These are phyloP conservation scores for Diplodus puntazzo DNA, from an alignment of 2,797 vertebrate genomes.

Conservation along the genomic window DNA sequence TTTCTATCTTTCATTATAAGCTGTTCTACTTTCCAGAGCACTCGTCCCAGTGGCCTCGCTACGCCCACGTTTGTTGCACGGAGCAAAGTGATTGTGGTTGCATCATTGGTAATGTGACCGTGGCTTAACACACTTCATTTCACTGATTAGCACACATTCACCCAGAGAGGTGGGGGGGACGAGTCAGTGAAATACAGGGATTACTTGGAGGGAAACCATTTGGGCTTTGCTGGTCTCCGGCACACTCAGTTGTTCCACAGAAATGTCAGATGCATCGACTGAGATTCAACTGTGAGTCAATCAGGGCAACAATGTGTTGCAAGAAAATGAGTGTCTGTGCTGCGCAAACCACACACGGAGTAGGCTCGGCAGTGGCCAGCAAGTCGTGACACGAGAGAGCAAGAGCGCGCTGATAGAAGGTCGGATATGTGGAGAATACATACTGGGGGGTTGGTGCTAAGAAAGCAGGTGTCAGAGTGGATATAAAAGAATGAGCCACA, in stretches of 20 bases:
- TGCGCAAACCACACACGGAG: conserved; percentile 39
- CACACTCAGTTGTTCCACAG: neutral
- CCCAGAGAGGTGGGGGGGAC: neutral
- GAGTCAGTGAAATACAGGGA: neutral
- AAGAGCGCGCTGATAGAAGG: conserved; percentile 22
- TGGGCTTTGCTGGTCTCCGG: conserved; percentile 14
- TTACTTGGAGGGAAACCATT: conserved; percentile 15
- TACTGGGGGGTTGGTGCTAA: conserved; percentile 16
- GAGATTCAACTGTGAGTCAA: conserved; percentile 17
- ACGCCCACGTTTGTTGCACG: conserved; percentile 12
- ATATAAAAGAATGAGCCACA: conserved; percentile 32
- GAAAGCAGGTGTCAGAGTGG: conserved; percentile 45
- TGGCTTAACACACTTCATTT: conserved; percentile 59
- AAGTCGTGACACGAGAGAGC: conserved; percentile 65
- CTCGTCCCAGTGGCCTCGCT: conserved; percentile 13
- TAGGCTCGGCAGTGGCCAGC: conserved; percentile 51
- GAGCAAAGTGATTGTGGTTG: conserved; percentile 42
- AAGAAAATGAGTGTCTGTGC: conserved; percentile 24
- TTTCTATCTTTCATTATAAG: conserved; percentile 7
- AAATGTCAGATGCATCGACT: conserved; percentile 1
- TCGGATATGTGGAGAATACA: conserved; percentile 7
- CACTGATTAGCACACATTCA: conserved; percentile 50
- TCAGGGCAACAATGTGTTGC: conserved; percentile 14
- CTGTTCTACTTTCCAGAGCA: conserved; percentile 8
- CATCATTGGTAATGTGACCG: conserved; percentile 52